A percentile compares a stretch with the other conserved stretches of the same genome.
Evolutionary conservation across 2,888 invertebrate genomes (phyloP).

Genomic region (Scotopteryx bipunctaria): DNA sequence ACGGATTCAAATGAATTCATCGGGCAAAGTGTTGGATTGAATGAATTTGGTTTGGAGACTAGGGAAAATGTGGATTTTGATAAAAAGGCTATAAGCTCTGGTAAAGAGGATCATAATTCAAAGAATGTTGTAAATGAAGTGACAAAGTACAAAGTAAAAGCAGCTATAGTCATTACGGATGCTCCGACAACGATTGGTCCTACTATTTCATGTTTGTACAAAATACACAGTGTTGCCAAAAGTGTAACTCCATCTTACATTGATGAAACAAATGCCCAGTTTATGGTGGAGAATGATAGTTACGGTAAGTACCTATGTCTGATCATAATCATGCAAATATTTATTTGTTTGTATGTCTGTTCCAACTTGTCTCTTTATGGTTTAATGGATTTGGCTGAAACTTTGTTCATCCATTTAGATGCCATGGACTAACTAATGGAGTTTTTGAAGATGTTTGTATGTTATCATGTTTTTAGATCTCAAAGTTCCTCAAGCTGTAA

Average conservation of each 20-base stretch:
- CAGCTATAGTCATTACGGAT: constrained; percentile 50
- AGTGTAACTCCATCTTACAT: constrained; percentile 70
- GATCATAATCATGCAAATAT: too few species aligned
- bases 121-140: constrained; percentile 56
- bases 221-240: constrained; percentile 63
- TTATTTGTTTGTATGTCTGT: too few species aligned
- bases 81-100: constrained; percentile 48
- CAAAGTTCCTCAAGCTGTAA: too few species aligned
- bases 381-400: too few species aligned
- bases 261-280: constrained; percentile 65
- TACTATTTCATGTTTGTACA: constrained; percentile 67
- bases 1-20: constrained; percentile 58
- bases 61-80: constrained; percentile 52
- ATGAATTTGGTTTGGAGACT: constrained; percentile 50
- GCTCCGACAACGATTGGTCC: constrained; percentile 55
- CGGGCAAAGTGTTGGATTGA: constrained; percentile 44
- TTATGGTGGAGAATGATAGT: constrained; percentile 65
- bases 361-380: too few species aligned
- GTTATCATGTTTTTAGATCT: too few species aligned
- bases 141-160: constrained; percentile 59
- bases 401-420: too few species aligned
- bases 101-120: constrained; percentile 49
- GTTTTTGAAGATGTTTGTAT: too few species aligned
- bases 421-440: too few species aligned
- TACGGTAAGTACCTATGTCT: constrained; percentile 62